phyloP scores from a whole-genome alignment of 2,113 vertebrate species.

The Urocynchramus pylzowi region DNA sequence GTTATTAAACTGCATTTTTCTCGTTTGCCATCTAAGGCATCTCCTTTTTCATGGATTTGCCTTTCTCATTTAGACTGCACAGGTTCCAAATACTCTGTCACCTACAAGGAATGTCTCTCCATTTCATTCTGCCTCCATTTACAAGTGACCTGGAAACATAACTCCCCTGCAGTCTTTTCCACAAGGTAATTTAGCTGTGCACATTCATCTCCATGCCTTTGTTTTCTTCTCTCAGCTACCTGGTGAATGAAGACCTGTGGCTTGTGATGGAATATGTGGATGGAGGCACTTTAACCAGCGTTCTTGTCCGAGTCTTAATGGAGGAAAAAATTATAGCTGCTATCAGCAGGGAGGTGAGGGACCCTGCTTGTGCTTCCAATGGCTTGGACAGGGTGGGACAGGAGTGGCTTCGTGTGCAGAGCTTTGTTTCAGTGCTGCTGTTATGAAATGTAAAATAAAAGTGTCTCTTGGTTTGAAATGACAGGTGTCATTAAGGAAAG shows the following conservation, averaged over 20 bases:
- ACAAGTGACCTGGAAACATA: not conserved
- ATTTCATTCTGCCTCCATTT: not conserved
- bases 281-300: slow-evolving; percentile 90
- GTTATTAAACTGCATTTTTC: not conserved
- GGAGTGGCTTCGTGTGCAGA: not conserved
- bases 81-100: not conserved
- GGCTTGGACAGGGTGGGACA: not conserved
- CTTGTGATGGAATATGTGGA: slow-evolving; percentile 98
- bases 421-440: not conserved
- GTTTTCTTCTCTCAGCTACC: slow-evolving; percentile 78
- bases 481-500: not conserved
- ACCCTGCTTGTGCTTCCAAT: accelerated
- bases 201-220: not conserved
- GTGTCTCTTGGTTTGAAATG: not conserved
- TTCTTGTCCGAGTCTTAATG: slow-evolving; percentile 91
- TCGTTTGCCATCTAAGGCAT: not conserved
- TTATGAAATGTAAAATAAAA: not conserved
- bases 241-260: slow-evolving; percentile 95
- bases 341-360: slow-evolving; percentile 92
- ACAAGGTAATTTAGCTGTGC: not conserved
- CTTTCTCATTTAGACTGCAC: not conserved
- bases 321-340: slow-evolving; percentile 95
- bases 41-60: not conserved
- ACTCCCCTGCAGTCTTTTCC: not conserved
- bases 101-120: not conserved